phyloP scores from a whole-genome alignment of 2,888 invertebrate species.

The Drosophila subsilvestris region DNA sequence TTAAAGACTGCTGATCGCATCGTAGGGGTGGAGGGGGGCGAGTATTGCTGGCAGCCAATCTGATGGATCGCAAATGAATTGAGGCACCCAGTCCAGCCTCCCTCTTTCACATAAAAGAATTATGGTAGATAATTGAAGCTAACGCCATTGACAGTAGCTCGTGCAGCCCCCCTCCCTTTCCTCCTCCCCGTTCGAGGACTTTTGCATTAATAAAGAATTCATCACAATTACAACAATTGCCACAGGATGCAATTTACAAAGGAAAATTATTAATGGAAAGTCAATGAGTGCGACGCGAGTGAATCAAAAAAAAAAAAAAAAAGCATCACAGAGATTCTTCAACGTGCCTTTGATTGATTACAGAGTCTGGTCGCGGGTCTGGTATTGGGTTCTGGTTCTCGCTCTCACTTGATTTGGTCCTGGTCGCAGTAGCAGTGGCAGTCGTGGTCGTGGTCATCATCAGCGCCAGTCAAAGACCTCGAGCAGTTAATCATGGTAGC shows the following conservation, averaged over 20 bases:
- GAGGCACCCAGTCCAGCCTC: conserved; percentile 26
- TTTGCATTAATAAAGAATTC: conserved; percentile 72
- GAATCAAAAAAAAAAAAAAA: conserved; percentile 51
- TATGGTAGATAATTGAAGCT: conserved; percentile 64
- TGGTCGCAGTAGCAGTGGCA: conserved; percentile 18
- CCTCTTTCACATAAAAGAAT: conserved; percentile 10
- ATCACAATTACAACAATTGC: conserved; percentile 81
- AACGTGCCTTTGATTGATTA: conserved; percentile 75
- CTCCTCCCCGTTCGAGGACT: neutral
- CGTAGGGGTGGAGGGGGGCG: conserved; percentile 18
- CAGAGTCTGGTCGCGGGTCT: conserved; percentile 46
- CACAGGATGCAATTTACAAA: conserved; percentile 77
- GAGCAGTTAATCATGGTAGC: conserved; percentile 70
- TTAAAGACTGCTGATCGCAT: conserved; percentile 29
- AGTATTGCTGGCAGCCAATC: conserved; percentile 50
- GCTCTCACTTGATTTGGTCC: neutral
- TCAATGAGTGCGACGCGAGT: conserved; percentile 79
- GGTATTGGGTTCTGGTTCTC: neutral
- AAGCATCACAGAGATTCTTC: conserved; percentile 41
- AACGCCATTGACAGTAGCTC: conserved; percentile 65
- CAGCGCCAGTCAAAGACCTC: conserved; percentile 79
- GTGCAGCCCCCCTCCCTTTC: neutral
- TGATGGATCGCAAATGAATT: conserved; percentile 58
- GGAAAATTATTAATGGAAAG: conserved; percentile 82
- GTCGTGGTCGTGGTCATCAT: conserved; percentile 33